Base-by-base conservation (phyloP, 2,888 invertebrate species). In the Drosophila incognita region DNA sequence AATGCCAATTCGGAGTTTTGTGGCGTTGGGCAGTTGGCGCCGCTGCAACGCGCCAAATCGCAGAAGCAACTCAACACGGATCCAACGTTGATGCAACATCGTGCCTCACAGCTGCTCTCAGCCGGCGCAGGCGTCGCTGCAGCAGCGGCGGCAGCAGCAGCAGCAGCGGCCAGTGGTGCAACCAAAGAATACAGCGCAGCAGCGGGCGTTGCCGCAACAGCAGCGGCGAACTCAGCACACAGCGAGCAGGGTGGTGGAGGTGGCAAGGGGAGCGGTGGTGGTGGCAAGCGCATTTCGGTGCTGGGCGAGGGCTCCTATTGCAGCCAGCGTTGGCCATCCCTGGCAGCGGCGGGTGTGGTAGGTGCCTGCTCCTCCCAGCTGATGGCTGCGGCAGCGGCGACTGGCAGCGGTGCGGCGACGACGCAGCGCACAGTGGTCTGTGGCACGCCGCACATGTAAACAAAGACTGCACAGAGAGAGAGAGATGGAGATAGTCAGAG, bases 31-130 rank as follows among this genome's bases (percentile, higher is more conserved):
- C 92, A 92, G 74, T 89, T 92, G 68, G 82, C 88, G 69, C 94
- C 96, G 90, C 95, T 97, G 87, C 95, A 95, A 91, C 94, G 96
- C 82, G 94, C 95, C 90, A 94, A 95, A 87, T 95, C 95, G 91
- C 96, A 97, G 89, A 97, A 97, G 93, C 97, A 97, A 93, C 95
- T 97, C 76, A 97, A 97, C 94, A 97, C 97, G 38, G 97, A 97
- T 92, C 94, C 95, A 67, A 95, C 95, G 66, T 94, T 95, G 51
- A 94, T 95, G 87, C 95, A 46, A 46, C 46, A 95, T 89, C 94
- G 95, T 67, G 94, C 95, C 76, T 95, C 95, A 35, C 94, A 94
- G 87, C 92, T 94, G 81, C 93, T 94, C 62, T 83, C 89, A 54
- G 82, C 85, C 57, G 82, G 81, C 87, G 79, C 92, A 89, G 73